Base-by-base conservation (phyloP, 2,113 vertebrate genomes). In the Salvelinus alpinus region DNA sequence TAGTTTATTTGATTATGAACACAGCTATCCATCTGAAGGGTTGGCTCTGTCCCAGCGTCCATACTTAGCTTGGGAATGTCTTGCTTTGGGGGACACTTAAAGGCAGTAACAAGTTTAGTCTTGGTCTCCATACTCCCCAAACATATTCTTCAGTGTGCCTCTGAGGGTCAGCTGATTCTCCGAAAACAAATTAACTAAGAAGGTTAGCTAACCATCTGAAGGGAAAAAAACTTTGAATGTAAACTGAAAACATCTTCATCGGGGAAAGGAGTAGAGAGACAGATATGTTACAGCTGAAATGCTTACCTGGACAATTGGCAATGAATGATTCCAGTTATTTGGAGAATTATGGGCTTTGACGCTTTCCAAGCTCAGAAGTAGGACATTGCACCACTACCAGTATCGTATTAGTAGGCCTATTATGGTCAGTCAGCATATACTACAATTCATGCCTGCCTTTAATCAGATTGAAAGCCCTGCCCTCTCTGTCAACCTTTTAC, bases 61-160 rank as follows among this genome's bases (percentile, higher is more conserved):
- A 69, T 85, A 80, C 76, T 87, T 75, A 82, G 64, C 44, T 68
- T 72, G 73, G 69, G 77, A 88, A 85, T 80, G 66, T 72, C 73
- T 64, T 34, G 77, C 76, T 87, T 84, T 80, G 72, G 75, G 81
- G 72, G 64, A 77, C 81, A 76, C 27, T 74, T 20, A 75, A 72
- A 78, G 34, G 71, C 24, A 75, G 22, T 66, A 73, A 80, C 75
- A 80, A 73, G 69, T 77, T 81, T 29, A 74, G 9, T 51, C 64
- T 8, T 69, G 9, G 51, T 69, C 29, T 69, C 51, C 70, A 47
- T 70, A 16, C 4, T 29, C 72, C 76, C 72, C 20, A 44, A 47
- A 81, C 60, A 27, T 73, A 78, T 80, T 80, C 20, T 60, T 85
- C 29, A 64, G n/a, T 25, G 25, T 79, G 75, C 78, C 72, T 24